Base-by-base conservation (phyloP, 2,113 vertebrate genomes). In the Lethenteron camtschaticum region DNA sequence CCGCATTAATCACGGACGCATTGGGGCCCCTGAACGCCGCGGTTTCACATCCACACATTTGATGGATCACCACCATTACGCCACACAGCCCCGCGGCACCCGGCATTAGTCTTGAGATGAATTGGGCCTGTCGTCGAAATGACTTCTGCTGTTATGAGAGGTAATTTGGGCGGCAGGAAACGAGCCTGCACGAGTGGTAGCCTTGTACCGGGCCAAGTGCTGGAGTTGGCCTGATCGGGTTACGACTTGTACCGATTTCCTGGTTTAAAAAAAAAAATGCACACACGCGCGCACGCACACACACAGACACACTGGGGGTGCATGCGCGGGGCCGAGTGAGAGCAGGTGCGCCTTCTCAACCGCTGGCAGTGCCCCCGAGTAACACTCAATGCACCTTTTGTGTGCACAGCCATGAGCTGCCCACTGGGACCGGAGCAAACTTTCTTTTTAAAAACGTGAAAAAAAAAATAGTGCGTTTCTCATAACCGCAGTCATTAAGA, bases 61-160 rank as follows among this genome's bases (percentile, higher is more conserved):
- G 63, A 66, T 66, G 63, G 63, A 66, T 66, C 63, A 66, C 63
- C 63, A 24, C 63, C 63, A 66, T 66, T 66, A 66, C n/a, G 63
- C 59, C 59, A 63, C 59, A 18, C 41, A 41, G 41, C 41, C 41
- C 41, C 41, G 41, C 41, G 41, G 41, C 41, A 41, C 41, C 41
- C 41, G 24, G n/a, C 63, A 24, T 8, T n/a, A 11, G n/a, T 24
- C 63, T 9, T 24, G 63, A 66, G 63, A 66, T 66, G n/a, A 9
- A 66, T 66, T 24, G 63, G 63, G 24, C 63, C 63, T 66, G 63
- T 66, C 63, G 63, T n/a, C 9, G n/a, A n/a, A 24, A 24, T 66
- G 10, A 11, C 63, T 24, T 66, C 63, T n/a, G 8, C 63, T 66
- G 63, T 66, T 24, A 24, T 24, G 63, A n/a, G 63, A 9, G n/a